A percentile compares a stretch with the other conserved stretches of the same genome.
Evolutionary conservation across 2,113 vertebrate genomes (phyloP).

Genomic region (Beaufortia kweichowensis): DNA sequence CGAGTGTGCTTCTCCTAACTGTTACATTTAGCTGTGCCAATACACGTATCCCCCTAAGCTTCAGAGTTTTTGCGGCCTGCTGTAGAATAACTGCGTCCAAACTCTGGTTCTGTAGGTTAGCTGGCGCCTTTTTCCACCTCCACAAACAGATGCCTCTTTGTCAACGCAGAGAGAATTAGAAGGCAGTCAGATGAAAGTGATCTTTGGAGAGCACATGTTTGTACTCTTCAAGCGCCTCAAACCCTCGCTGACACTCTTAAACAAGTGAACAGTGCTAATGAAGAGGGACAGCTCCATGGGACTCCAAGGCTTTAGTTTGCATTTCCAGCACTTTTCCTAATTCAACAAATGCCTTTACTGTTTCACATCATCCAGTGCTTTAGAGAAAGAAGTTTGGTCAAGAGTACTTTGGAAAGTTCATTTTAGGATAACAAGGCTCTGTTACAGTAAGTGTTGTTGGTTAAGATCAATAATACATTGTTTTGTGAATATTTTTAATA

Average conservation of each 20-base stretch:
- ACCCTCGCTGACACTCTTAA: constrained; percentile 63
- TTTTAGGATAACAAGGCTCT: constrained; percentile 8
- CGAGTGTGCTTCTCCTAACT: constrained; percentile 22
- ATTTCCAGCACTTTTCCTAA: constrained; percentile 70
- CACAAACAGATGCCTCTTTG: constrained; percentile 71
- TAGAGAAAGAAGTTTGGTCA: constrained; percentile 35
- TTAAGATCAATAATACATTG: background rate
- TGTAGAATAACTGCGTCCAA: constrained; percentile 49
- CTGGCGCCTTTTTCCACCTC: constrained; percentile 60
- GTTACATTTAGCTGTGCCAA: constrained; percentile 43
- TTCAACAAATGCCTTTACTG: constrained; percentile 65
- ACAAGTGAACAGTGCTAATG: constrained; percentile 69
- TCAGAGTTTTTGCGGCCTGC: constrained; percentile 44
- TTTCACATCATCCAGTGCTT: constrained; percentile 49
- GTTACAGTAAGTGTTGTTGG: constrained; percentile 18
- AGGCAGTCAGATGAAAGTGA: constrained; percentile 60
- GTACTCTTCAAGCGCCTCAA: constrained; percentile 60
- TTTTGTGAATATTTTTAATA: background rate
- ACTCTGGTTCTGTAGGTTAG: constrained; percentile 62
- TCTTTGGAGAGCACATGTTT: constrained; percentile 68
- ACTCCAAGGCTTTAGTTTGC: constrained; percentile 68
- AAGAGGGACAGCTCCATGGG: constrained; percentile 75
- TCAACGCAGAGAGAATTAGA: constrained; percentile 58
- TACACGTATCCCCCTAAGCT: constrained; percentile 46
- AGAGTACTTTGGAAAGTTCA: constrained; percentile 25